Percentiles rank a stretch among this genome's conserved stretches.
These are phyloP conservation scores for Morelia viridis DNA, from an alignment of 2,797 vertebrate genomes.

Conservation along the genomic window DNA sequence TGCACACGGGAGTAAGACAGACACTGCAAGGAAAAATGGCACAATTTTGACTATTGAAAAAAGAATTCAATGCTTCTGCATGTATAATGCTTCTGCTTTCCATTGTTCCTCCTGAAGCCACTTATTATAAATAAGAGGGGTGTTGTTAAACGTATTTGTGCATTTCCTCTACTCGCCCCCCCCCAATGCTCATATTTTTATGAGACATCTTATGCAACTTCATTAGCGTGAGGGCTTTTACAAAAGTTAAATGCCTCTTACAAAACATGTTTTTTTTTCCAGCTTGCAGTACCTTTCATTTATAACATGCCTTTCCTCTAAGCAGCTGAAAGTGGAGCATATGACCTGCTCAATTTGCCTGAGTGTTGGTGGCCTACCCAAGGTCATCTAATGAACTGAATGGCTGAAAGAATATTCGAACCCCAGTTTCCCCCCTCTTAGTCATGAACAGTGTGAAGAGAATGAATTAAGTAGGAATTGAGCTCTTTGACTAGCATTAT, in stretches of 20 bases:
- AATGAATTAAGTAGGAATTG: neutral
- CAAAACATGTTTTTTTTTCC: neutral
- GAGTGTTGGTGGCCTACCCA: too few species aligned
- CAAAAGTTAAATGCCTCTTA: neutral
- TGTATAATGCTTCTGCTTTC: neutral
- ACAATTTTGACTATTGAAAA: neutral
- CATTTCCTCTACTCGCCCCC: neutral
- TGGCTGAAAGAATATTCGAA: too few species aligned
- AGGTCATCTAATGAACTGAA: too few species aligned
- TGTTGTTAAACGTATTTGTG: neutral
- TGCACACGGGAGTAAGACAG: neutral
- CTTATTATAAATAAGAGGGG: neutral
- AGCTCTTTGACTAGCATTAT: neutral
- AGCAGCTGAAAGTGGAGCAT: too few species aligned
- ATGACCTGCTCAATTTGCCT: too few species aligned
- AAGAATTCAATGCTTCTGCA: neutral
- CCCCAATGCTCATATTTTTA: neutral
- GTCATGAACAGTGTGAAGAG: neutral
- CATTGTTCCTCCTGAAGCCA: neutral
- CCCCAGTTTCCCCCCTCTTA: too few species aligned
- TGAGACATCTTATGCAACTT: neutral
- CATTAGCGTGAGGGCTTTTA: too few species aligned
- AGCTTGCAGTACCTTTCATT: neutral
- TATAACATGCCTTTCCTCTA: too few species aligned
- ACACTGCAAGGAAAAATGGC: neutral